A percentile compares a stretch with the other conserved stretches of the same genome.
Conservation (phyloP, 2,113 vertebrate genomes). For the Podocnemis expansa region DNA sequence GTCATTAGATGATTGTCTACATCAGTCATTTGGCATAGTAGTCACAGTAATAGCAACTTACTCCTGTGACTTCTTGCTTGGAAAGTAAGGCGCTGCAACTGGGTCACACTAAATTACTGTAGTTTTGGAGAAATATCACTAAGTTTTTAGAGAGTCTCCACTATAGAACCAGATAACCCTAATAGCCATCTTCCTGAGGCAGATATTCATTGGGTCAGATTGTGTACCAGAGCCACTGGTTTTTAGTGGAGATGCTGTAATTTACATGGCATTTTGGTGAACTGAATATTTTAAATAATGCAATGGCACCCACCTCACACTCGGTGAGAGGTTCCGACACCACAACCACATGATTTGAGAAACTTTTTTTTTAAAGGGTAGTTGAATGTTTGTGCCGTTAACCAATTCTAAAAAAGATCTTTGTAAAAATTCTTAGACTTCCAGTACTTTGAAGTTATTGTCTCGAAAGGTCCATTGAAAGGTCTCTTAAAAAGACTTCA, state of each 20-base stretch:
- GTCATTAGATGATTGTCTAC: slow-evolving; percentile 59
- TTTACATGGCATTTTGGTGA: neutral
- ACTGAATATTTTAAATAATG: slow-evolving; percentile 15
- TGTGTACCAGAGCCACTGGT: neutral
- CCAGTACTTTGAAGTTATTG: neutral
- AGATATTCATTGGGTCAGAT: neutral
- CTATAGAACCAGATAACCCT: neutral
- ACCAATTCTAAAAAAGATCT: neutral
- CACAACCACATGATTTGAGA: neutral
- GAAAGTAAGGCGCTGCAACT: slow-evolving; percentile 8
- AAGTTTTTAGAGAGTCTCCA: neutral
- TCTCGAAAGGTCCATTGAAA: slow-evolving; percentile 1
- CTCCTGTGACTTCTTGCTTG: slow-evolving; percentile 35
- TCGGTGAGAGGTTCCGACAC: neutral
- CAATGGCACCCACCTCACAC: slow-evolving; percentile 53
- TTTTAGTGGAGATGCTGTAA: neutral
- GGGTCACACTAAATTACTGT: neutral
- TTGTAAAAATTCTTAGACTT: slow-evolving; percentile 1
- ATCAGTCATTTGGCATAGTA: slow-evolving; percentile 59
- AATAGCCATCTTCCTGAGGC: slow-evolving; percentile 5
- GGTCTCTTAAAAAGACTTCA: slow-evolving; percentile 44
- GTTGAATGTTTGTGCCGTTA: slow-evolving; percentile 4
- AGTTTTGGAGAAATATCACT: slow-evolving; percentile 22
- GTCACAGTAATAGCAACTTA: slow-evolving; percentile 18
- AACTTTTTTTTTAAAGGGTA: neutral